Percentiles rank a stretch among this genome's conserved stretches.
Evolutionary conservation across 2,888 invertebrate species (phyloP).

Genomic region (Emmelina monodactyla): DNA sequence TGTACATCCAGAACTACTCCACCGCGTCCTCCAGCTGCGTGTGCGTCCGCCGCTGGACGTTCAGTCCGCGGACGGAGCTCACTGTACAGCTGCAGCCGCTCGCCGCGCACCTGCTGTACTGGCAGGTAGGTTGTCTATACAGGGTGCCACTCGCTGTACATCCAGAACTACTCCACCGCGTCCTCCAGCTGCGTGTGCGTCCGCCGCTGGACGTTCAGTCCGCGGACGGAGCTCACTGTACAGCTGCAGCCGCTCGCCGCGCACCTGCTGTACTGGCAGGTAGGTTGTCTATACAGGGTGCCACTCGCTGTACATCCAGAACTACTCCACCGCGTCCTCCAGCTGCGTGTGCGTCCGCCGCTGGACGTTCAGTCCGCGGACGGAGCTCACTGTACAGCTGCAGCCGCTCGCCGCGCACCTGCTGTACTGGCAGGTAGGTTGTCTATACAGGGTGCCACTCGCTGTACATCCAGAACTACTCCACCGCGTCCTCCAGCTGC

Average conservation of each 20-base stretch:
- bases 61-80: constrained; percentile 72
- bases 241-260: constrained; percentile 76
- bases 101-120: constrained; percentile 86
- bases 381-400: constrained; percentile 64
- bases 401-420: constrained; percentile 82
- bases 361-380: constrained; percentile 83
- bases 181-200: constrained; percentile 93
- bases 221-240: constrained; percentile 66
- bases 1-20: constrained; percentile 98
- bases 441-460: no score
- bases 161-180: constrained; percentile 98
- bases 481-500: constrained; percentile 96
- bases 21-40: constrained; percentile 97
- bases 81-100: constrained; percentile 70
- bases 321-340: constrained; percentile 97
- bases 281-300: no score
- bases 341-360: constrained; percentile 90
- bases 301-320: no score
- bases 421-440: constrained; percentile 83
- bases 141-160: no score
- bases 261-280: constrained; percentile 90
- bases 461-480: constrained; percentile 99
- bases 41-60: constrained; percentile 87
- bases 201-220: constrained; percentile 85
- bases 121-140: constrained; percentile 80